phyloP scores from a whole-genome alignment of 2,888 invertebrate genomes.

The Pharmacophagus antenor region DNA sequence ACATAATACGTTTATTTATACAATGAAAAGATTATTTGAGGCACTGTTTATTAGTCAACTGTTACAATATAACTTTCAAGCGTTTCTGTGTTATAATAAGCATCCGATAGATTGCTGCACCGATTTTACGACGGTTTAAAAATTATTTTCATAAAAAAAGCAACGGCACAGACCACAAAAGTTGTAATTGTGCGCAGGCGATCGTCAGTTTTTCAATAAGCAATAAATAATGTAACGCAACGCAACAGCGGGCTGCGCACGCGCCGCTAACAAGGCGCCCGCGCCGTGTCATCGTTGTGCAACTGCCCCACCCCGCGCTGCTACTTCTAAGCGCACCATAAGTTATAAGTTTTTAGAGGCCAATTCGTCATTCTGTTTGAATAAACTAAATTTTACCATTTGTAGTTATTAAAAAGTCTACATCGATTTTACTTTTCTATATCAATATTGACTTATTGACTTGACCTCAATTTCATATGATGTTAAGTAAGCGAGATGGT shows the following conservation, averaged over 20 bases:
- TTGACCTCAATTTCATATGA: no score
- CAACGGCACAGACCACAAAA: slow-evolving; percentile 49
- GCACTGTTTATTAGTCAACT: neutral
- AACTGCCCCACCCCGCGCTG: slow-evolving; percentile 72
- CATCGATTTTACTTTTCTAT: neutral
- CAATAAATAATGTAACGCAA: slow-evolving; percentile 75
- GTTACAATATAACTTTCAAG: neutral
- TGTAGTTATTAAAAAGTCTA: no score
- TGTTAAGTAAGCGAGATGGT: no score
- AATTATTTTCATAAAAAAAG: slow-evolving; percentile 45
- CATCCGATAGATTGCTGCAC: slow-evolving; percentile 27
- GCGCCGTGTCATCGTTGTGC: slow-evolving; percentile 75
- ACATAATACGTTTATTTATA: no score
- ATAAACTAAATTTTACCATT: no score
- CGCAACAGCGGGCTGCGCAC: slow-evolving; percentile 73
- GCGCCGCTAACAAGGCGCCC: slow-evolving; percentile 73
- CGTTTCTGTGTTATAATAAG: slow-evolving; percentile 29
- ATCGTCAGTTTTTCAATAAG: slow-evolving; percentile 77
- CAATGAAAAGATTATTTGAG: no score
- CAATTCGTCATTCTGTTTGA: no score
- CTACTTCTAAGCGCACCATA: slow-evolving; percentile 49
- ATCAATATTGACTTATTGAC: no score
- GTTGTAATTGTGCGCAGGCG: slow-evolving; percentile 57
- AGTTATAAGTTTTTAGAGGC: slow-evolving; percentile 31
- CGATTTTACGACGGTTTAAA: slow-evolving; percentile 36